Percentiles rank a stretch among this genome's conserved stretches.
These are phyloP conservation scores for Eurytoma adleriae DNA, from an alignment of 2,888 invertebrate genomes.

Conservation along the genomic window DNA sequence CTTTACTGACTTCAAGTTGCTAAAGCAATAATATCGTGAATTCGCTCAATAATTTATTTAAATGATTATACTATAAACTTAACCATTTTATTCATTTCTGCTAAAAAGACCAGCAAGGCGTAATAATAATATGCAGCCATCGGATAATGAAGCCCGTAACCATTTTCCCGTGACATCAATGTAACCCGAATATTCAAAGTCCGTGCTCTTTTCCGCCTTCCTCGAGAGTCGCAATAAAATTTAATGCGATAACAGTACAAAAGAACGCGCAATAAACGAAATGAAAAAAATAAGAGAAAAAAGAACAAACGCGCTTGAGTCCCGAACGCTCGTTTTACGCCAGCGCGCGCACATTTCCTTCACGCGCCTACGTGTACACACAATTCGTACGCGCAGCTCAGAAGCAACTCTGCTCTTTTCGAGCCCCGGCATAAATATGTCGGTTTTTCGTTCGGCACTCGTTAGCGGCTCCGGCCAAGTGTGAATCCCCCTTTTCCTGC, in stretches of 20 bases:
- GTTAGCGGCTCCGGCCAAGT: slow-evolving; percentile 71
- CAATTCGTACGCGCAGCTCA: neutral
- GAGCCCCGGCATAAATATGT: slow-evolving; percentile 1
- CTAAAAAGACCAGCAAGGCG: too few species aligned
- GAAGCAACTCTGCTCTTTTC: neutral
- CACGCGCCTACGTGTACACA: neutral
- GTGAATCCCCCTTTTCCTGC: slow-evolving; percentile 65
- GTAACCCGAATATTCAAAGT: too few species aligned
- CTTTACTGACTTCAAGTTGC: too few species aligned
- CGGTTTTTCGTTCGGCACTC: slow-evolving; percentile 55
- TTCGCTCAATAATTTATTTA: too few species aligned
- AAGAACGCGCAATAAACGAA: neutral
- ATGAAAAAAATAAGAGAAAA: too few species aligned
- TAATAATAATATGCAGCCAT: too few species aligned
- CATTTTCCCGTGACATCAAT: neutral
- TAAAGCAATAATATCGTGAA: too few species aligned
- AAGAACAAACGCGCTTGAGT: neutral
- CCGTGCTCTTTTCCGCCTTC: too few species aligned
- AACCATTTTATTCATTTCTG: too few species aligned
- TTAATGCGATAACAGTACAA: neutral
- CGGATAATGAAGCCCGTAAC: too few species aligned
- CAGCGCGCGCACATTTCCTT: slow-evolving; percentile 23
- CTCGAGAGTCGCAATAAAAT: neutral
- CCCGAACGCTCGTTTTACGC: slow-evolving; percentile 16
- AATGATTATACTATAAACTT: too few species aligned